These are phyloP conservation scores for Diaprepes abbreviatus DNA, from an alignment of 2,888 invertebrate species.

Conservation along the genomic window DNA sequence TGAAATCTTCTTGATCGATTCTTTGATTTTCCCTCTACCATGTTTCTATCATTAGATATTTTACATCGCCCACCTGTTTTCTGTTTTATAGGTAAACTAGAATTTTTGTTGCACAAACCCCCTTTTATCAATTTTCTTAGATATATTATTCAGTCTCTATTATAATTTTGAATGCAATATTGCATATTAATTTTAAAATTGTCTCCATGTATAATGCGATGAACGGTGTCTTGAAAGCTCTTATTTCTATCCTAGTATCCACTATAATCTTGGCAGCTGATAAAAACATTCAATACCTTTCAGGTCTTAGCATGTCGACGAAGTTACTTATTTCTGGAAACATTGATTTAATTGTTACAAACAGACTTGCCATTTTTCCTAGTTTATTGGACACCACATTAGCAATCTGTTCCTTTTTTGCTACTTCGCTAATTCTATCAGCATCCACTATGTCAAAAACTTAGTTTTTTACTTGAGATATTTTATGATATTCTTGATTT, in stretches of 20 bases:
- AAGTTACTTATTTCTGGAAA: slow-evolving; percentile 16
- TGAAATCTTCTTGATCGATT: too few species aligned
- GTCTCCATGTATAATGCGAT: slow-evolving; percentile 48
- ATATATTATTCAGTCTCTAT: slow-evolving; percentile 43
- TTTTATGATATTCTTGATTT: slow-evolving; percentile 39
- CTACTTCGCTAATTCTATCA: slow-evolving; percentile 46
- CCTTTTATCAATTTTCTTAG: slow-evolving; percentile 49
- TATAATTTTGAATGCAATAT: slow-evolving; percentile 45
- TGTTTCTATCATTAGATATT: slow-evolving; percentile 46
- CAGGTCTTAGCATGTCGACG: slow-evolving; percentile 44
- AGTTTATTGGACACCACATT: slow-evolving; percentile 49
- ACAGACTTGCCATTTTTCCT: slow-evolving; percentile 48
- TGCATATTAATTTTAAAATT: slow-evolving; percentile 42
- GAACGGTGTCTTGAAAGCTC: slow-evolving; percentile 41
- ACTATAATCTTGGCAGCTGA: slow-evolving; percentile 42
- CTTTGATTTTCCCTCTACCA: too few species aligned
- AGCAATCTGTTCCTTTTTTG: slow-evolving; percentile 49
- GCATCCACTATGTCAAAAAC: slow-evolving; percentile 49
- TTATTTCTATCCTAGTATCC: slow-evolving; percentile 39
- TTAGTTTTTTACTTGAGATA: slow-evolving; percentile 42
- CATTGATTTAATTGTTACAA: slow-evolving; percentile 34
- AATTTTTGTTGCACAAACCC: slow-evolving; percentile 53
- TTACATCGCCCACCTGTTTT: slow-evolving; percentile 50
- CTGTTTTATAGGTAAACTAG: slow-evolving; percentile 49
- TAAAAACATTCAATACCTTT: slow-evolving; percentile 41